Evolutionary conservation across 2,888 invertebrate species (phyloP).

Genomic region (Eupithecia vulgata): DNA sequence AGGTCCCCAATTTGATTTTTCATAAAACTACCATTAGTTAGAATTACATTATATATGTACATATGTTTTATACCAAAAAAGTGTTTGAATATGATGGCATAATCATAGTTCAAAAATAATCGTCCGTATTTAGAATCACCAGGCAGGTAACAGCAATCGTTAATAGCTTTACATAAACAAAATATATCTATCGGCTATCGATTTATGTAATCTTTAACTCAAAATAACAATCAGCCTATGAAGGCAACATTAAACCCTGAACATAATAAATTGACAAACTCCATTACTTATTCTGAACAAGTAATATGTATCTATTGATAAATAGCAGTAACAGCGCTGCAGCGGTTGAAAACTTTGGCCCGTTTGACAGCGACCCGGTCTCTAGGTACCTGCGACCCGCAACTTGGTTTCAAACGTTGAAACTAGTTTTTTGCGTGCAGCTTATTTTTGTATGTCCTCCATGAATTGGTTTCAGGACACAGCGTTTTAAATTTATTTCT

Average conservation of each 20-base stretch:
- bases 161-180: background rate
- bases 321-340: conserved; percentile 10
- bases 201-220: background rate
- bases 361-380: conserved; percentile 13
- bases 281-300: conserved; percentile 1
- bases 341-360: conserved; percentile 15
- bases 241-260: background rate
- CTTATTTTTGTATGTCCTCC: conserved; percentile 18
- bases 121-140: background rate
- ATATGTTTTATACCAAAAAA: no score
- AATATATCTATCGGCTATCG: background rate
- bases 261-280: background rate
- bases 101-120: no score
- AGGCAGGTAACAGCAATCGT: background rate
- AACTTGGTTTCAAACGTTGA: conserved; percentile 15
- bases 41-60: no score
- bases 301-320: conserved; percentile 17
- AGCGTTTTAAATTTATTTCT: background rate
- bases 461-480: background rate
- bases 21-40: no score
- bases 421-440: conserved; percentile 13
- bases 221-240: background rate
- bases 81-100: no score
- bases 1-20: no score
- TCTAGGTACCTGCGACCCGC: conserved; percentile 20